Base-by-base conservation (phyloP, 2,888 invertebrate species). In the Eudasyphora cyanicolor region DNA sequence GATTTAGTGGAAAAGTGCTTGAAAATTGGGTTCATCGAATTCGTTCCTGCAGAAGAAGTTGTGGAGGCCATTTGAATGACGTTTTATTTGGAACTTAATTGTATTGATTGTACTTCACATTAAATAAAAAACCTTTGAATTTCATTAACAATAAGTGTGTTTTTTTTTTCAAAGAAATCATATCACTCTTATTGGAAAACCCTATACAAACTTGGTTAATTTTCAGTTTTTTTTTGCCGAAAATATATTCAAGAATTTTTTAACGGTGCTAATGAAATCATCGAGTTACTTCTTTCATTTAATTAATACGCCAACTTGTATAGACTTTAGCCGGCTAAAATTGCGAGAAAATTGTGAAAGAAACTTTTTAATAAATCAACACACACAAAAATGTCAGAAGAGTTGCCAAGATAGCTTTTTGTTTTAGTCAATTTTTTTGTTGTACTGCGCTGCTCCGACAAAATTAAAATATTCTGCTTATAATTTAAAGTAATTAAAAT, bases 391-490 rank as follows among this genome's bases (percentile, higher is more conserved):
- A 12, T 45, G 45, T 45, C 3, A 45, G 45, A 45, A 1, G n/a
- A 2, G 45, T 1, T n/a, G 14, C n/a, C 38, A n/a, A n/a, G n/a
- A n/a, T n/a, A n/a, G n/a, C n/a, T 6, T 38, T 3, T 38, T 8
- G 10, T 14, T 12, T 38, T 38, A n/a, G n/a, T n/a, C n/a, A n/a
- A n/a, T 49, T 10, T 49, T 17, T 5, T 17, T 49, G 49, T 8
- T 2, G 49, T 17, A n/a, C 49, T 2, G n/a, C 60, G 17, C 6
- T 60, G n/a, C 60, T 14, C 6, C 29, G 60, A 60, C n/a, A 60
- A 67, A 42, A 67, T 67, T 67, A 67, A 67, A 67, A 38, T 42
- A 38, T 67, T 67, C 67, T n/a, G n/a, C n/a, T 38, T 21, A 38
- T 67, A 67, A 67, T 67, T 67, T 38, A 1, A 38, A 42, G 14